These are phyloP conservation scores for Elysia chlorotica DNA, from an alignment of 1,140 invertebrate species.

Conservation along the genomic window DNA sequence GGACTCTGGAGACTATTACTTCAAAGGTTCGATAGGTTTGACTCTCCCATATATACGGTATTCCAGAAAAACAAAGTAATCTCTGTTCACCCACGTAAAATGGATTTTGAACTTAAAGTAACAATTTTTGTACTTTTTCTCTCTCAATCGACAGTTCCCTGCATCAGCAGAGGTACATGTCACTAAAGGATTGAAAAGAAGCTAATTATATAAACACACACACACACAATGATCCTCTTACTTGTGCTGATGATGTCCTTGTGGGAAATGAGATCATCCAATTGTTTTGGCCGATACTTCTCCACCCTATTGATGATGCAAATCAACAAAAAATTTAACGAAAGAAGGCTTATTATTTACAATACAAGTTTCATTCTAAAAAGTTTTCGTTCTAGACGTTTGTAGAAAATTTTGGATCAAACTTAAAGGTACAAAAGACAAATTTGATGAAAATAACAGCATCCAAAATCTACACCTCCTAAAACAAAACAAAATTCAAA, in stretches of 20 bases:
- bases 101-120: background rate
- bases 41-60: background rate
- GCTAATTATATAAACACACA: background rate
- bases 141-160: background rate
- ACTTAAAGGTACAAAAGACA: too few species aligned
- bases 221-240: constrained; percentile 65
- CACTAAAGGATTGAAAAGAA: background rate
- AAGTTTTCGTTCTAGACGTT: too few species aligned
- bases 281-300: constrained; percentile 90
- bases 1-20: too few species aligned
- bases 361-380: too few species aligned
- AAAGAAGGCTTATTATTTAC: too few species aligned
- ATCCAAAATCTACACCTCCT: too few species aligned
- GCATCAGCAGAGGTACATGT: background rate
- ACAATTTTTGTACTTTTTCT: background rate
- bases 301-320: too few species aligned
- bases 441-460: too few species aligned
- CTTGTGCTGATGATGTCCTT: constrained; percentile 96
- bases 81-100: background rate
- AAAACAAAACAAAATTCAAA: too few species aligned
- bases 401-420: too few species aligned
- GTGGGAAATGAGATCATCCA: constrained; percentile 95
- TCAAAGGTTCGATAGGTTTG: too few species aligned
- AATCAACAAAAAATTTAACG: too few species aligned
- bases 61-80: background rate